phyloP scores from a whole-genome alignment of 1,140 invertebrate genomes.

The Diachasma alloeum region DNA sequence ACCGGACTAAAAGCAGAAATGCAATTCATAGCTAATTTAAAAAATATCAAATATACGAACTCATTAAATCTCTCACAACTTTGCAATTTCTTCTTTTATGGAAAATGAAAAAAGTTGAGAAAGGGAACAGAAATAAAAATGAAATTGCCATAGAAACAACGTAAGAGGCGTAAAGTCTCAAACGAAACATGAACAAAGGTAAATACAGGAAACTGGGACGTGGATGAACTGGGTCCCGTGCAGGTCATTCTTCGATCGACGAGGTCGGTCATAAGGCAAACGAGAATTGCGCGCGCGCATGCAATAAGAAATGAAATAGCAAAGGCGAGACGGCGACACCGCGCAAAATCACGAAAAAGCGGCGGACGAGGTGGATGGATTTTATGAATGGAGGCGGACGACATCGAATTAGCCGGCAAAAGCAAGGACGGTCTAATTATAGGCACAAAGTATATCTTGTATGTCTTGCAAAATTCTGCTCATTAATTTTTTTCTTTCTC shows the following conservation, averaged over 20 bases:
- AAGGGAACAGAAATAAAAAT: no score
- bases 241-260: slow-evolving; percentile 15
- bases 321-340: not conserved
- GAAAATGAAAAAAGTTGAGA: no score
- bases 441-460: slow-evolving; percentile 40
- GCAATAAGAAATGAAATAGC: not conserved
- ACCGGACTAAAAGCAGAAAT: not conserved
- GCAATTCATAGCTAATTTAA: not conserved
- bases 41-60: no score
- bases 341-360: slow-evolving; percentile 14
- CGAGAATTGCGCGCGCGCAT: slow-evolving; percentile 10
- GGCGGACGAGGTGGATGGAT: slow-evolving; percentile 31
- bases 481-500: not conserved
- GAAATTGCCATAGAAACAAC: not conserved
- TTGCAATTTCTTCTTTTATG: no score
- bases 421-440: slow-evolving; percentile 62
- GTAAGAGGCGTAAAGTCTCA: not conserved
- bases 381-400: slow-evolving; percentile 59
- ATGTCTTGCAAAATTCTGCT: not conserved
- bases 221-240: slow-evolving; percentile 16
- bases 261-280: slow-evolving; percentile 11
- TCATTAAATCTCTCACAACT: no score
- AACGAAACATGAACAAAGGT: slow-evolving; percentile 5
- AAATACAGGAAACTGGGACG: slow-evolving; percentile 13
- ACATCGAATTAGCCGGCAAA: slow-evolving; percentile 45